Evolutionary conservation across 2,888 invertebrate genomes (phyloP), one percentile per base, ranked within the genome.

Genomic region (Pristionchus mayeri): DNA sequence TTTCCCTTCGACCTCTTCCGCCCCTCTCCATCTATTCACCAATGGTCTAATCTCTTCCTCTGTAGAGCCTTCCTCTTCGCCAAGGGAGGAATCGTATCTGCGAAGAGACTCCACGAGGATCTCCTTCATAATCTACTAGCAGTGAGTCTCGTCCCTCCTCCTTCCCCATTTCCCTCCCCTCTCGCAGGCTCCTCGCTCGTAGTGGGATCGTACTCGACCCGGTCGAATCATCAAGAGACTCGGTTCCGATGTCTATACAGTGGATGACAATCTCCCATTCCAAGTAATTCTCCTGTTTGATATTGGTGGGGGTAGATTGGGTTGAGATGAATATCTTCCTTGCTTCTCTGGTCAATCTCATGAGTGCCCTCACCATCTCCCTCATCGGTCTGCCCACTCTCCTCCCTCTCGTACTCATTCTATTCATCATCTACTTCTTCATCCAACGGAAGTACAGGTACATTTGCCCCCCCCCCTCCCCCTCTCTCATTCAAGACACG

Each of bases 261-360:
- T 98, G 16, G 98, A 99, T 93, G 98, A 98, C 93, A 96, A 96
- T 0, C 94, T 99, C 82, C 98, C 98, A 0, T 99, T 99, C 93
- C 88, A 88, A 82, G 88, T 86, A 50, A 24, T 67, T 21, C 21
- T 37, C 44, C 6, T 16, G 40, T 2, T 40, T 0, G 24, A 7
- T 83, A 67, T 75, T 30, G 63, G 63, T 44, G n/a, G 6, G 44
- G 13, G 7, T 13, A 44, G 7, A 9, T 13, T 63, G 57, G n/a
- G 40, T 86, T 50, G 85, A 91, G 86, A 82, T 90, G 78, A 91
- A 91, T 86, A 92, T 91, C 85, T 86, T 88, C 96, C 97, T 98
- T 60, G 97, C 98, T 0, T 97, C 97, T 93, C 92, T 96, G 9
- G 96, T 96, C 93, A 96, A 96, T 3, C 94, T 98, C 54, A 90